Base-by-base conservation (phyloP, 2,888 invertebrate genomes). In the Coecobrya sp. region DNA sequence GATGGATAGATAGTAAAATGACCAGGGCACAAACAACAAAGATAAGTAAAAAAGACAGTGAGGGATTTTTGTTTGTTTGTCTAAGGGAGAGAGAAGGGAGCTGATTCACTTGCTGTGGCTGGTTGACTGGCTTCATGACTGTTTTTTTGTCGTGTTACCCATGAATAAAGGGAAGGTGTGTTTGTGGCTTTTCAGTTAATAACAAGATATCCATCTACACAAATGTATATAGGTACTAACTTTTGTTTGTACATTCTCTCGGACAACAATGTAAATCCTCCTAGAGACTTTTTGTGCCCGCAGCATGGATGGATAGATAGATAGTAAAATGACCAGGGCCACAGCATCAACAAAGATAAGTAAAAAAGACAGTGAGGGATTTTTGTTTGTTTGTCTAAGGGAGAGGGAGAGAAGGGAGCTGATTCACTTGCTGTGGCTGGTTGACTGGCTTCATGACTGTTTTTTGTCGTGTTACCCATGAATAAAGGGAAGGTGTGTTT, bases 261-360 rank as follows among this genome's bases (percentile, higher is more conserved):
- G 68, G 62, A 91, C 91, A 91, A 91, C 87, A 91, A 91, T 91
- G 87, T 82, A 91, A 91, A 79, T 91, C 73, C 82, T 73, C 42
- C 68, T 76, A 27, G 62, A 11, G 13, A 25, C n/a, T 86, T 79
- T 91, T 86, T 65, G 91, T 79, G 68, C 52, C 89, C 59, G 76
- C 49, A 65, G 30, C 55, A 62, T 65, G 86, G 16, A 87, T 62
- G 27, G 79, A 52, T 81, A n/a, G 70, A 62, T 81, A 84, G 84
- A 59, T 55, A 55, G 36, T 84, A 42, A 25, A 84, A 65, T 88
- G 73, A 82, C 45, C 86, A 82, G n/a, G n/a, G n/a, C 62, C 45
- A 7, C 42, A 84, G 22, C 79, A 81, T 49, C 79, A 81, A 68
- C 55, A 62, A 73, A 73, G 70, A 73, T 73, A 73, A 49, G 73